These are phyloP conservation scores for Muschampia plurimacula DNA, from an alignment of 2,888 invertebrate genomes.

Conservation along the genomic window DNA sequence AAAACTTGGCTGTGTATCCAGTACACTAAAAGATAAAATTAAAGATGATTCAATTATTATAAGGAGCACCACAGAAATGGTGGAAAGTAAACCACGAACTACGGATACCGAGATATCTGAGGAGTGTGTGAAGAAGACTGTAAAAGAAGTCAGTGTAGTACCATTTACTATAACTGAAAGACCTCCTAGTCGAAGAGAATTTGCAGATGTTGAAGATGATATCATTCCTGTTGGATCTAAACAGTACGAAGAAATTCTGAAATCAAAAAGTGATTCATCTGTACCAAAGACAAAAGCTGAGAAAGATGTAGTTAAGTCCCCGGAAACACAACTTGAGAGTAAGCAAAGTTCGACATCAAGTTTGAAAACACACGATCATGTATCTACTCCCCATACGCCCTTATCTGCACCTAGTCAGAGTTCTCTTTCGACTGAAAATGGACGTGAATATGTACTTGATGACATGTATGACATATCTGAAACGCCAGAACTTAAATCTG, in stretches of 20 bases:
- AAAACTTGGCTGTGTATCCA: conserved; percentile 67
- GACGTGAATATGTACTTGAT: conserved; percentile 87
- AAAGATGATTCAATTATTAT: conserved; percentile 58
- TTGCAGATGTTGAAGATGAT: conserved; percentile 78
- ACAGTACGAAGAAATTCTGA: conserved; percentile 81
- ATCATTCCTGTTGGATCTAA: conserved; percentile 75
- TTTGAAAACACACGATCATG: conserved; percentile 81
- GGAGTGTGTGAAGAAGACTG: conserved; percentile 67
- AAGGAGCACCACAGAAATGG: conserved; percentile 56
- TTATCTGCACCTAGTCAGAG: conserved; percentile 88
- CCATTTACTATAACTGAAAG: conserved; percentile 79
- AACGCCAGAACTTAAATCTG: conserved; percentile 85
- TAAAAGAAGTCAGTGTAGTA: conserved; percentile 67
- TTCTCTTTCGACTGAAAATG: conserved; percentile 88
- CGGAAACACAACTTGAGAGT: conserved; percentile 74
- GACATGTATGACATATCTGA: conserved; percentile 86
- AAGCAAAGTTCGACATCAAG: conserved; percentile 87
- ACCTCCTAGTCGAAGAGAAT: conserved; percentile 80
- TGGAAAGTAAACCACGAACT: conserved; percentile 56
- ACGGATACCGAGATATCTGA: conserved; percentile 56
- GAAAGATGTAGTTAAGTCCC: conserved; percentile 72
- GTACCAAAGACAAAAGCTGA: conserved; percentile 81
- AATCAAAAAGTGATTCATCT: conserved; percentile 81
- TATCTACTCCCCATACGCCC: conserved; percentile 86
- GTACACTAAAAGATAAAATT: conserved; percentile 62